Conservation (phyloP, 2,797 vertebrate genomes). For the Lacerta agilis region DNA sequence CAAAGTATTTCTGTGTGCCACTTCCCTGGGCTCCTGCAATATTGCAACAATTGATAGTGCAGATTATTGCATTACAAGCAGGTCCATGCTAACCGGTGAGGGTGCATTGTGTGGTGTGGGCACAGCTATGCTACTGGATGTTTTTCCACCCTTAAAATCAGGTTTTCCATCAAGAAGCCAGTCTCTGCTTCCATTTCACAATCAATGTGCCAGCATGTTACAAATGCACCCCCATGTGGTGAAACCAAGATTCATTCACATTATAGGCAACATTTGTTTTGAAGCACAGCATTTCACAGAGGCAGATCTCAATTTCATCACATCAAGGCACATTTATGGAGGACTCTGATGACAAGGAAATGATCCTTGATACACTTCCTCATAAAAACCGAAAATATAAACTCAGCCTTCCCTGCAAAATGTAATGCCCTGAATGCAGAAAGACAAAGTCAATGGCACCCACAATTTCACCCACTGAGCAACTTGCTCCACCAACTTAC, state of each 20-base stretch:
- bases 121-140: background rate
- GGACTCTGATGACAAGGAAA: background rate
- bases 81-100: background rate
- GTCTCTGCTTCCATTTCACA: background rate
- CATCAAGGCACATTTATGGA: background rate
- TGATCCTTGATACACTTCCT: background rate
- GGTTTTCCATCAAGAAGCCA: background rate
- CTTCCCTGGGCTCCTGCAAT: background rate
- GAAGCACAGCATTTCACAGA: background rate
- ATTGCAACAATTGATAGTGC: background rate
- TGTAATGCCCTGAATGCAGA: background rate
- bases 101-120: background rate
- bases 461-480: slow-evolving; percentile 13
- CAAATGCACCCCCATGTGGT: slow-evolving; percentile 29
- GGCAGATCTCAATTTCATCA: background rate
- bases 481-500: slow-evolving; percentile 15
- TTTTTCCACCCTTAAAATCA: background rate
- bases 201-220: background rate
- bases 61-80: background rate
- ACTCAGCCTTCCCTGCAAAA: background rate
- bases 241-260: slow-evolving; percentile 1
- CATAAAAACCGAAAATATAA: background rate
- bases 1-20: background rate
- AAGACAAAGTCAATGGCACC: background rate
- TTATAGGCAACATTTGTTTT: background rate